Evolutionary conservation across 2,113 vertebrate species (phyloP), one percentile per base, ranked within the genome.

Genomic region (Apeltes quadracus): DNA sequence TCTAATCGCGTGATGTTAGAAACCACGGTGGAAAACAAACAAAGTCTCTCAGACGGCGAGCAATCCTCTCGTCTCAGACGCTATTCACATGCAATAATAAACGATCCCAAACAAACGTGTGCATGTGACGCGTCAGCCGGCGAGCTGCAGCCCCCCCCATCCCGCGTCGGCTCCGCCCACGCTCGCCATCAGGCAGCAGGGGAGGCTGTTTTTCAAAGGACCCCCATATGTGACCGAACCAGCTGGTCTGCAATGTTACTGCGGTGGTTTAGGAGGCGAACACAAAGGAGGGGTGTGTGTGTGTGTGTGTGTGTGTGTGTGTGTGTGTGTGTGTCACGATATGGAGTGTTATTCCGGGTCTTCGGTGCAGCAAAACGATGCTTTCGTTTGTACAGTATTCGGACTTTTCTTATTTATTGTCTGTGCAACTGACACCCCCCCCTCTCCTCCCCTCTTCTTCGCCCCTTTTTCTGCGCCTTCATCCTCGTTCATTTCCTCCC

Each of bases 401-500:
- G 34, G 32, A 46, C 11, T 22, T 58, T 43, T 54, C 11, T 1
- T 12, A 13, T 62, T 55, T 36, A 51, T 18, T 57, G 41, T 10
- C 56, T 13, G 32, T n/a, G 23, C 29, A 63, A 62, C 63, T 48
- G 61, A 70, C 50, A 34, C 29, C 5, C 32, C 32, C 32, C 32
- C 32, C 32, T 0, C 32, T 6, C 70, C 43, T 15, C 70, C 27
- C 43, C 18, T 41, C 57, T 39, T 59, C 65, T 36, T 73, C 12
- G 15, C 22, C 61, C 8, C 3, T 22, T 39, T 43, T 39, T 50
- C 72, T 44, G 39, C 55, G 50, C 36, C 67, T 82, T 67, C 34
- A 58, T 69, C 67, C 50, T 82, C 46, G 6, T 34, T 77, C 61
- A 63, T 80, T 59, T 69, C 68, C 69, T 61, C 65, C 54, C 20